Base-by-base conservation (phyloP, 2,797 vertebrate genomes). In the Falco rusticolus region DNA sequence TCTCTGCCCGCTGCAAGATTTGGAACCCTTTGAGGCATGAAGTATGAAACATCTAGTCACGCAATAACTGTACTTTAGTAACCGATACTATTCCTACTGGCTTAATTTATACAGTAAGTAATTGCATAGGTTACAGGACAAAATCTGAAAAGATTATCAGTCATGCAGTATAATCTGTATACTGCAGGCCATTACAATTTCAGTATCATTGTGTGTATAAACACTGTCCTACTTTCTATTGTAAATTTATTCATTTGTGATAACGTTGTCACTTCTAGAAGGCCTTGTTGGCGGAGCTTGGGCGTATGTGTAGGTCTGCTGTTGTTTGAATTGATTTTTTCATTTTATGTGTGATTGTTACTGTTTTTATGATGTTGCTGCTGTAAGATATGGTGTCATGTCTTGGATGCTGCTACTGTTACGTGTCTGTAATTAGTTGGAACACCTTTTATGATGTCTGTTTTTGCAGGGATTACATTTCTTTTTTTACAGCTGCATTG, bases 241-340 rank as follows among this genome's bases (percentile, higher is more conserved):
- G 13, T n/a, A 65, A 85, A 78, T 41, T 4, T 57, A 45, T 26
- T 68, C 0, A 26, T 60, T 78, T 72, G 13, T 75, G 29, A 11
- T 63, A 68, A 31, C 19, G 4, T 21, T 57, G 21, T 60, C 61
- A 24, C 22, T 89, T 61, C 17, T 78, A 18, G 60, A 20, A 59
- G 16, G 45, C 61, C 16, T 26, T 57, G 14, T 20, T 20, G 18
- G 34, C 4, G 9, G 11, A 33, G 8, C 7, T 37, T 41, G 33
- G 9, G 15, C 1, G 1, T 26, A 1, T 0, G 0, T 19, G 5
- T 20, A 53, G 28, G 11, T 68, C 48, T 69, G 20, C 25, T 90
- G 28, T 61, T 20, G 4, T 70, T 84, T 59, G 29, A 69, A 43
- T 29, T 1, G 1, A 16, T 56, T 53, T 75, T 75, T 94, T 71